Evolutionary conservation across 1,140 invertebrate species (phyloP).

Genomic region (Cataglyphis hispanica): DNA sequence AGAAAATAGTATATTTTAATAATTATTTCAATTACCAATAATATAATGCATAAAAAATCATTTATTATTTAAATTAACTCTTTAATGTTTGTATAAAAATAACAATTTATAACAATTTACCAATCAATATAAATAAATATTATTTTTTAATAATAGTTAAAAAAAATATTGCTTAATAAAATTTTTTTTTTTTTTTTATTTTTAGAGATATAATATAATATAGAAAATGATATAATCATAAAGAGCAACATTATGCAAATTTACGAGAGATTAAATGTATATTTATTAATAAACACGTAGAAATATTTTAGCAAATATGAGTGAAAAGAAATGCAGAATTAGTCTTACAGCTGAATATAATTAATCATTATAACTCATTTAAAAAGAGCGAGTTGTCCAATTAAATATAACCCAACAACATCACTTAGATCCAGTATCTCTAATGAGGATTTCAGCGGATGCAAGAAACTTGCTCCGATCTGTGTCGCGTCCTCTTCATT

Average conservation of each 20-base stretch:
- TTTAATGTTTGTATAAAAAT: not conserved
- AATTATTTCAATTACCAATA: conserved; percentile 10
- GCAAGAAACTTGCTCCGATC: conserved; percentile 1
- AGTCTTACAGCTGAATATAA: conserved; percentile 4
- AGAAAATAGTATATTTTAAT: conserved; percentile 7
- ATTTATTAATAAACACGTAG: not conserved
- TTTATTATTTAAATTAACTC: not conserved
- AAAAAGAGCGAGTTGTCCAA: conserved; percentile 2
- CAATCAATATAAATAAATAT: conserved; percentile 7
- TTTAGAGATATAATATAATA: no score
- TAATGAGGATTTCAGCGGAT: conserved; percentile 15
- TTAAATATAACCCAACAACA: conserved; percentile 31
- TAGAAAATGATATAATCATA: not conserved
- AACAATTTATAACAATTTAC: not conserved
- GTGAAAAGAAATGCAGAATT: conserved; percentile 29
- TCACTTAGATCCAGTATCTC: not conserved
- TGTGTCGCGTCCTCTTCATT: conserved; percentile 12
- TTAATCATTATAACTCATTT: not conserved
- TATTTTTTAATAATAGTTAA: not conserved
- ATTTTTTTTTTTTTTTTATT: not conserved
- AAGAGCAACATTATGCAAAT: not conserved
- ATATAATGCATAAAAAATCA: not conserved
- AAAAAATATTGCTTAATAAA: not conserved
- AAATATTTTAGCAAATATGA: not conserved
- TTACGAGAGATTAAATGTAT: not conserved